Evolutionary conservation across 2,113 vertebrate genomes (phyloP), one percentile per base, ranked within the genome.

Genomic region (Scomber japonicus): DNA sequence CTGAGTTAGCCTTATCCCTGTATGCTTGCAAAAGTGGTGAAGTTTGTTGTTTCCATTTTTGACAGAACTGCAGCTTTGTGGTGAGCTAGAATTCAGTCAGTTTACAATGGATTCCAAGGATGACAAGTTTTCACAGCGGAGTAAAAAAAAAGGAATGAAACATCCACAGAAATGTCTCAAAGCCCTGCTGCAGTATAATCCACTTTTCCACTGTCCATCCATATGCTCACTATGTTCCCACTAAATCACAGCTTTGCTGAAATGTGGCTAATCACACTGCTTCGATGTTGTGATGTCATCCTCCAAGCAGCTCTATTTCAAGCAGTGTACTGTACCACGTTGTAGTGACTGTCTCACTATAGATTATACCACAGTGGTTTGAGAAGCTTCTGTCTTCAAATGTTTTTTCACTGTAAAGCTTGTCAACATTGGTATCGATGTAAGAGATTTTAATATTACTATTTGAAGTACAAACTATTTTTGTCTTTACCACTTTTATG

Each of bases 301-400:
- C 46, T 83, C 11, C 27, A 57, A 51, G 19, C 62, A 13, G 17
- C 53, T 84, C 44, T 14, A 13, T 44, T 64, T 64, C 12, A 64
- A 24, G 44, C 24, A 48, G 24, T 64, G 30, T 11, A 62, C 11
- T 45, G 19, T 15, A 13, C 11, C 13, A 15, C 24, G 19, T 48
- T 13, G 11, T 46, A 9, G n/a, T 24, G 44, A 24, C 19, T 55
- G 19, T 55, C 10, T 24, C 16, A 55, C 53, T 45, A 30, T 30
- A 11, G 14, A 50, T 86, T 88, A 78, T 50, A 54, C 50, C 65
- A 66, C 71, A 78, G 54, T 35, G 55, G 27, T 80, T 71, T 71
- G 51, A 62, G 57, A 64, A 45, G 59, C 69, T 79, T 69, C 64
- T 60, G 40, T 54, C 15, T 72, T 62, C 11, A 31, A 30, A 45